phyloP scores from a whole-genome alignment of 2,797 vertebrate genomes.

The Dallia pectoralis region DNA sequence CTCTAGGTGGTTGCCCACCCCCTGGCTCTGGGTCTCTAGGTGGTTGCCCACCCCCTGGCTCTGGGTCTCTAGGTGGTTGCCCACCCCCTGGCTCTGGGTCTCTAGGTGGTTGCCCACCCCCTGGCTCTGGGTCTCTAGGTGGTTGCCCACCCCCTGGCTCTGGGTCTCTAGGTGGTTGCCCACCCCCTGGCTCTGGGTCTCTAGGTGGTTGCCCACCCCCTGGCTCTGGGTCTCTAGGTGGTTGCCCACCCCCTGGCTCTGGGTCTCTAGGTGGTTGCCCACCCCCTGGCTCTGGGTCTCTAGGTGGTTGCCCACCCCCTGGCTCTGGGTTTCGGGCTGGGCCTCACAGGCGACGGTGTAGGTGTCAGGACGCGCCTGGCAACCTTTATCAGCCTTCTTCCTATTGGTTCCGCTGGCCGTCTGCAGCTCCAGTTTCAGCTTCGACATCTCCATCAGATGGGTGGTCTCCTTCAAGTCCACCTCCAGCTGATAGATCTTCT shows the following conservation, averaged over 20 bases:
- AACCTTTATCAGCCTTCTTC: conserved; percentile 87
- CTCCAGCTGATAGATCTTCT: conserved; percentile 92
- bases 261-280: conserved; percentile 75
- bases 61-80: conserved; percentile 73
- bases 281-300: conserved; percentile 81
- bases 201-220: conserved; percentile 79
- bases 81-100: conserved; percentile 82
- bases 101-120: no score
- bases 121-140: conserved; percentile 70
- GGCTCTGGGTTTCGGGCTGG: conserved; percentile 77
- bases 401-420: conserved; percentile 80
- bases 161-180: no score
- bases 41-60: no score
- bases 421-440: conserved; percentile 92
- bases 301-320: no score
- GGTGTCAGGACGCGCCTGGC: conserved; percentile 77
- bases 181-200: no score
- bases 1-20: conserved; percentile 78
- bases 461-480: conserved; percentile 92
- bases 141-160: conserved; percentile 82
- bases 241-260: no score
- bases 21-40: conserved; percentile 79
- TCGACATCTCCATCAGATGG: conserved; percentile 93
- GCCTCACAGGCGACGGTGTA: conserved; percentile 84
- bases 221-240: conserved; percentile 79